Evolutionary conservation across 2,888 invertebrate genomes (phyloP), one percentile per base, ranked within the genome.

Genomic region (Brachyptera risi): DNA sequence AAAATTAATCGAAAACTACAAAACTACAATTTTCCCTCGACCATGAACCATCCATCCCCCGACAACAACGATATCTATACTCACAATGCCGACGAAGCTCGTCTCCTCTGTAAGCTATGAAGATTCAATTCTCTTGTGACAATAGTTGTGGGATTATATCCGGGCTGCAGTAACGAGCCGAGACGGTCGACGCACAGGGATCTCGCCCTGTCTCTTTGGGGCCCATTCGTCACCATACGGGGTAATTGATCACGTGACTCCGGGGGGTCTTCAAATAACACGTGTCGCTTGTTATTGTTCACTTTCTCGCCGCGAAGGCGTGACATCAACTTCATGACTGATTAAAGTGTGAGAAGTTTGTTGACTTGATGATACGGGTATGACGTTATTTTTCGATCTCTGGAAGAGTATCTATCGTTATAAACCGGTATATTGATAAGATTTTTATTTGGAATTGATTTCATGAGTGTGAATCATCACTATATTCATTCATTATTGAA

Each of bases 101-200:
- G 63, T 47, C 73, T 65, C 24, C 69, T 65, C 49, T 68, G 69
- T 7, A 71, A 66, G n/a, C 68, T 67, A 56, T 68, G 68, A 1
- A 70, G 64, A 63, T 65, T 67, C 50, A 69, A 65, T 26, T 71
- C 70, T 21, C 70, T 65, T 44, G 67, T 65, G 27, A 67, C 67
- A 40, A 68, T 56, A 38, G 69, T 68, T 35, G 68, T 66, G 24
- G 70, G 69, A 56, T 69, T 69, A 56, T 67, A 69, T 15, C 68
- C 69, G 21, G 68, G 72, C 59, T 66, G 67, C 56, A 70, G 68
- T 31, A 70, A 67, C 3, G 69, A 65, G 21, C 69, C 69, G 65
- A 69, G 65, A 59, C 68, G 68, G 59, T 69, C 71, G 50, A 75
- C 75, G 63, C 74, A 75, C 44, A 76, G 69, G 4, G 75, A 75